Evolutionary conservation across 2,888 invertebrate species (phyloP), one percentile per base, ranked within the genome.

Genomic region (Troilus luridus): DNA sequence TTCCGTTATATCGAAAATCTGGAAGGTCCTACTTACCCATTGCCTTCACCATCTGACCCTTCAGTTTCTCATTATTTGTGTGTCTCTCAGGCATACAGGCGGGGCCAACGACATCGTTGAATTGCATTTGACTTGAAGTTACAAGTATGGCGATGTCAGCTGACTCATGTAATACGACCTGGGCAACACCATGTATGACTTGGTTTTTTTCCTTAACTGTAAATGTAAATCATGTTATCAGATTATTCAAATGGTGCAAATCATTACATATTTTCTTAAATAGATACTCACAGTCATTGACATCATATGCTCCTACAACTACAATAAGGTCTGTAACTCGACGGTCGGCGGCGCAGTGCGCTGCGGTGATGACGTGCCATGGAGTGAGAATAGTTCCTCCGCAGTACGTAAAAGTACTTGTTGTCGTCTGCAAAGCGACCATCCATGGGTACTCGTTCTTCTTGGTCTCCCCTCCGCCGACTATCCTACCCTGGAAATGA

Each of bases 381-480:
- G 97, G 96, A 0, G 97, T 97, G 92, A 98, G 96, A 85, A 98
- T 95, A 0, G 96, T 96, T 0, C 97, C 98, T 0, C 98, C 98
- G 93, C 98, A 98, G 93, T 96, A 95, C 64, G 41, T 41, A 41
- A 41, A 95, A 90, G 94, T 94, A 54, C 95, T 95, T 8, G 94
- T 94, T 0, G 96, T 95, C 24, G 97, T 95, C 92, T 98, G 94
- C 1, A 97, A 97, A 0, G 96, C 97, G 27, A 14, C 56, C 95
- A 98, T 96, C 98, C 98, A 97, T 0, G 97, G 97, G 96, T 97
- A 98, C 93, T 97, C 97, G 88, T 94, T 94, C 17, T 93, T 92
- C 56, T 90, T 91, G 27, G 92, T 92, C 81, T 90, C 72, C 0
- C n/a, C 54, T 91, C 92, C 91, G 24, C 91, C 92, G 60, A 88